Evolutionary conservation across 2,797 vertebrate genomes (phyloP), one percentile per base, ranked within the genome.

Genomic region (Esox masquinongy): DNA sequence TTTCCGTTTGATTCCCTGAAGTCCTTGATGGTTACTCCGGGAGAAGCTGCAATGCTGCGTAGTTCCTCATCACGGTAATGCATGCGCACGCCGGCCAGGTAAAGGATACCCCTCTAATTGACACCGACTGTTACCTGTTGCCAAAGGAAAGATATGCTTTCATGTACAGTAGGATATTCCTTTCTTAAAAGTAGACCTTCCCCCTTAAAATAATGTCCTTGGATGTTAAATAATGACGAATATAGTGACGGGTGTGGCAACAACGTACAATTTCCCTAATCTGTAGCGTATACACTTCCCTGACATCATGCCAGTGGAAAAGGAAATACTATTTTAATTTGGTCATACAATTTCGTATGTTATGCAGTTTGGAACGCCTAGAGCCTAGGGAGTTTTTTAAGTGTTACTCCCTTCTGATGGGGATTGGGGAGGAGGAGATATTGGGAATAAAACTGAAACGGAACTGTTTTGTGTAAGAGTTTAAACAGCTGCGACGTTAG

Each of bases 1-100:
- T 4, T 39, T 68, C 36, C 67, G 67, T 68, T 68, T 22, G 34
- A 68, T 43, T 68, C 36, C 34, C 66, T 2, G 31, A 22, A n/a
- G 29, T 70, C 68, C 43, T 49, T 26, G 24, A 24, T 26, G 29
- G 26, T 31, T 7, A 34, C 43, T 39, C 67, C 67, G 11, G 14
- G 53, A 72, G 19, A 26, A 71, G 75, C 82, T 78, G 84, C 82
- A 77, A 74, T 68, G 70, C 53, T 39, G 19, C 70, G 74, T 22
- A 31, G 47, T 8, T 63, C 68, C 43, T 70, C 39, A 31, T 64
- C 8, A 74, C 68, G 16, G 22, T 47, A 19, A 29, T 29, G 5
- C n/a, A 56, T 68, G 9, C 43, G 4, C n/a, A 50, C 72, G 50
- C 47, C 22, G 17, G 5, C 26, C 17, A 72, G 24, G 70, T 72